phyloP scores from a whole-genome alignment of 2,888 invertebrate genomes.

The Campaea margaritaria region DNA sequence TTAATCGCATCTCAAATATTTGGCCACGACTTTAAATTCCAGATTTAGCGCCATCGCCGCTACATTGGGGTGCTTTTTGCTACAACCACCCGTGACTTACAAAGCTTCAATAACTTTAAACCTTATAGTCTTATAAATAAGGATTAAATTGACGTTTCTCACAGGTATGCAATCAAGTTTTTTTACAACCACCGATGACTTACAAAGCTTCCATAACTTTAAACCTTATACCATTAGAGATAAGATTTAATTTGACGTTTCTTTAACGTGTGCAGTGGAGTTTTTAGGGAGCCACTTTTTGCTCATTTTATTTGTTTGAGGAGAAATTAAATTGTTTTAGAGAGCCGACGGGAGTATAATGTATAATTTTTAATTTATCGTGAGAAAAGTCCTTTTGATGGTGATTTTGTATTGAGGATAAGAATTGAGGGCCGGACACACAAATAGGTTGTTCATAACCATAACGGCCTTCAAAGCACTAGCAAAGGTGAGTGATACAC shows the following conservation, averaged over 20 bases:
- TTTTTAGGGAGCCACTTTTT: constrained; percentile 31
- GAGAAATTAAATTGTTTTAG: constrained; percentile 41
- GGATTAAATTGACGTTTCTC: neutral
- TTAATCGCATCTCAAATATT: constrained; percentile 81
- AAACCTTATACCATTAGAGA: neutral
- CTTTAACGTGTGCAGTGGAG: neutral
- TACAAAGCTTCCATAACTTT: constrained; percentile 5
- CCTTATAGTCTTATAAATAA: neutral
- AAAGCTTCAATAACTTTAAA: constrained; percentile 1
- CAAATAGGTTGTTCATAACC: too few relatives aligned
- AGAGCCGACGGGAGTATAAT: constrained; percentile 35
- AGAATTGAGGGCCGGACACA: neutral
- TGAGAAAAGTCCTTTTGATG: constrained; percentile 27
- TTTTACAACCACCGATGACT: constrained; percentile 34
- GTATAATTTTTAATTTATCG: constrained; percentile 36
- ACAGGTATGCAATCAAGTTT: neutral
- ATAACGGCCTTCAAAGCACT: too few relatives aligned
- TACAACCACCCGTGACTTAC: constrained; percentile 31
- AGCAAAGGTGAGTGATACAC: too few relatives aligned
- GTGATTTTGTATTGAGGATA: neutral
- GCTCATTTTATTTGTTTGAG: constrained; percentile 40
- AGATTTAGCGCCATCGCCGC: constrained; percentile 64
- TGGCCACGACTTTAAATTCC: constrained; percentile 65
- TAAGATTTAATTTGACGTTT: neutral
- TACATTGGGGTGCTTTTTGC: constrained; percentile 38